Evolutionary conservation across 2,113 vertebrate genomes (phyloP), one percentile per base, ranked within the genome.

Genomic region (Seriola rivoliana): DNA sequence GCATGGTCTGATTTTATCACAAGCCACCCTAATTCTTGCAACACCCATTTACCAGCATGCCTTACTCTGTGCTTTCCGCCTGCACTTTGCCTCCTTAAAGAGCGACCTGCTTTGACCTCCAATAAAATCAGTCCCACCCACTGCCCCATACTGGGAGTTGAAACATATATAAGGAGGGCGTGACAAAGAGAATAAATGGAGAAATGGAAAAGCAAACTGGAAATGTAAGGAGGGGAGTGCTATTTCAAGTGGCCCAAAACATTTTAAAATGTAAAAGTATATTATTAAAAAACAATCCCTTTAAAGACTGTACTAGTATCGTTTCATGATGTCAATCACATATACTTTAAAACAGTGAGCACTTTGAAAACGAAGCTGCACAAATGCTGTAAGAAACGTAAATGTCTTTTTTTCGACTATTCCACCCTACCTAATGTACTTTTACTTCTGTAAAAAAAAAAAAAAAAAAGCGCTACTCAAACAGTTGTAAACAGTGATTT

Each of bases 1-100:
- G 38, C 67, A 62, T 40, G 34, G 36, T 60, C 25, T 86, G 52
- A 29, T 80, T 89, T 81, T 40, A 75, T 73, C 23, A 62, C 42
- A 7, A 23, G 8, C 65, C 62, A 25, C 0, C 21, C 4, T 70
- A 58, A 70, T 86, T 82, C 4, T 71, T 58, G 58, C 32, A 25
- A 44, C 52, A 54, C 32, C 34, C 9, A 8, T 44, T 67, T 68
- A 57, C 23, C 21, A 63, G 42, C 46, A 75, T 36, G 54, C 69
- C 65, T 65, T 63, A 52, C 46, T 71, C 46, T 2, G 0, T 16
- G 21, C 25, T 72, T 38, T 64, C 32, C 1, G 32, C 40, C 42
- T 52, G n/a, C 7, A n/a, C 21, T 52, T 65, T 63, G 73, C 75
- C 70, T 75, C 29, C 19, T 46, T 6, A 75, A 78, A 71, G 25